phyloP scores from a whole-genome alignment of 2,797 vertebrate species.

The Chanos chanos region DNA sequence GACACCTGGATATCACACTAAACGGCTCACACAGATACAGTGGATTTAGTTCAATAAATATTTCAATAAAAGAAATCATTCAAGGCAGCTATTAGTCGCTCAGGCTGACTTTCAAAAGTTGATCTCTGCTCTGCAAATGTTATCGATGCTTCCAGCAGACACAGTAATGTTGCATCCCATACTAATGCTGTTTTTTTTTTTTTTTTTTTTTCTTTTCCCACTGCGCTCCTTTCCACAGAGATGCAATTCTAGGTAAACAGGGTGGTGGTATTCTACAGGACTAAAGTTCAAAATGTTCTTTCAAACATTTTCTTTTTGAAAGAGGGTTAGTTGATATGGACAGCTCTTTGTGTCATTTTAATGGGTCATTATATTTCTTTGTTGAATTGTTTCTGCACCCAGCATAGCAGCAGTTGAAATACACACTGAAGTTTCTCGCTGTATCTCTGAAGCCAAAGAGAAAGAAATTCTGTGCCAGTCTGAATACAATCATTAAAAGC shows the following conservation, averaged over 20 bases:
- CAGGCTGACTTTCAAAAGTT: constrained; percentile 46
- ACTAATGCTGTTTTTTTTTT: constrained; percentile 42
- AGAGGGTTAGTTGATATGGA: neutral
- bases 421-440: constrained; percentile 15
- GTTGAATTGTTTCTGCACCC: constrained; percentile 9
- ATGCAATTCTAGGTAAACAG: too few species aligned
- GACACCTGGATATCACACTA: constrained; percentile 57
- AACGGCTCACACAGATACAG: constrained; percentile 59
- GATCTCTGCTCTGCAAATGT: constrained; percentile 33
- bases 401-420: constrained; percentile 29
- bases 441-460: constrained; percentile 18
- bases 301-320: neutral
- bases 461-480: constrained; percentile 27
- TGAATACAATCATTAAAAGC: constrained; percentile 50
- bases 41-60: constrained; percentile 66
- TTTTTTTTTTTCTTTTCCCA: constrained; percentile 11
- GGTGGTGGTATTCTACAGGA: too few species aligned
- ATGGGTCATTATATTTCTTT: neutral
- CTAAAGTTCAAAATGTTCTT: neutral
- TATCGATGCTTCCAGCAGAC: constrained; percentile 47
- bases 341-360: neutral
- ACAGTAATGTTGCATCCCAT: constrained; percentile 43
- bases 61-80: constrained; percentile 57
- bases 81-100: constrained; percentile 45
- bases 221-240: neutral